Conservation (phyloP, 2,797 vertebrate genomes). For the Ptychadena robeensis region DNA sequence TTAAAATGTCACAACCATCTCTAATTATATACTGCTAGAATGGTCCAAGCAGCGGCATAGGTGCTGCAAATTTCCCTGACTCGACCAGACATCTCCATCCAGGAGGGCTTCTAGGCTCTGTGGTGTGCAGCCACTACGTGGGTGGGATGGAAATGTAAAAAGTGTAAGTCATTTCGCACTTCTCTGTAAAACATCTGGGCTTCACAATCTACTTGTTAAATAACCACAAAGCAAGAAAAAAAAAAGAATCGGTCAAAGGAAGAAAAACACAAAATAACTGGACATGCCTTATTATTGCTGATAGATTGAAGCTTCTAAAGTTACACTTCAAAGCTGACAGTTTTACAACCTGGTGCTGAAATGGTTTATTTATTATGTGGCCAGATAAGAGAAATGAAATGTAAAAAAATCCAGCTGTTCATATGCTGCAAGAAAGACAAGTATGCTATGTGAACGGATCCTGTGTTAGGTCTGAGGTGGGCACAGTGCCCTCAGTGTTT, state of each 20-base stretch:
- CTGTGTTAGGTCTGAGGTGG: conserved; percentile 2
- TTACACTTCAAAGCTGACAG: conserved; percentile 77
- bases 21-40: not conserved
- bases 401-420: conserved; percentile 26
- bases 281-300: conserved; percentile 69
- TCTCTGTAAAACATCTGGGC: conserved; percentile 79
- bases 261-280: conserved; percentile 63
- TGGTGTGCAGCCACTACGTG: conserved; percentile 71
- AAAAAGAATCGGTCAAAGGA: conserved; percentile 67
- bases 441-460: conserved; percentile 15
- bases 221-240: conserved; percentile 71
- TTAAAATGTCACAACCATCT: too few relatives aligned
- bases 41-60: not conserved
- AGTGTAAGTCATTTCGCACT: conserved; percentile 63
- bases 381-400: conserved; percentile 63
- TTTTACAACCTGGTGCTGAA: conserved; percentile 72
- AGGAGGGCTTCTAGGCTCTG: conserved; percentile 63
- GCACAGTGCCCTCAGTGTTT: conserved; percentile 12
- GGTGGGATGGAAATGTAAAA: conserved; percentile 75
- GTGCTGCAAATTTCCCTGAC: not conserved
- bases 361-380: conserved; percentile 74
- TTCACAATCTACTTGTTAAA: conserved; percentile 74
- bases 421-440: conserved; percentile 29
- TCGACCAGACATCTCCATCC: not conserved
- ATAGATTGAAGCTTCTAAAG: conserved; percentile 73